Evolutionary conservation across 2,888 invertebrate genomes (phyloP), one percentile per base, ranked within the genome.

Genomic region (Diarsia dahlii): DNA sequence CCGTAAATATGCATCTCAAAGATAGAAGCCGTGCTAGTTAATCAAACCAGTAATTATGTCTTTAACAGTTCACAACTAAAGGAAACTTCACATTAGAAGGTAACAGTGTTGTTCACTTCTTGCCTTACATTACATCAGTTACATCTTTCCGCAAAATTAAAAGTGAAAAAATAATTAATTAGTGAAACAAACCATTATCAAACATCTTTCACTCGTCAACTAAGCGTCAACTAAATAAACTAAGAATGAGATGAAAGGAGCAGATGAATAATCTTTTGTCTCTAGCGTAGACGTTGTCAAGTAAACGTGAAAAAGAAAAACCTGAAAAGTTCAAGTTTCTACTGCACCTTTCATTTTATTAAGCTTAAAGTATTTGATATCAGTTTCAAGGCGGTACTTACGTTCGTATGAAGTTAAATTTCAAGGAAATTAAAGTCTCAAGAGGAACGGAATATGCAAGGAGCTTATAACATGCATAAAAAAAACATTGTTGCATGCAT

Each of bases 341-440:
- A 1, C 18, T 28, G 28, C 28, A 18, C 9, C 6, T 63, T 45
- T n/a, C 2, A 39, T 20, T 23, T 62, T 12, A 20, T 18, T 39
- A 39, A 20, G 2, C 6, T 62, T 39, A 20, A 39, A 45, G 39
- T n/a, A 34, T 45, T n/a, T 63, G n/a, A n/a, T 45, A n/a, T n/a
- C 39, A 45, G 63, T n/a, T n/a, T 52, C 8, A 54, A 52, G 45
- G n/a, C 12, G 2, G 20, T 45, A 45, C 13, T 34, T n/a, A 39
- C 13, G 39, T 28, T 39, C n/a, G 23, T 39, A 58, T 13, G 39
- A 54, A 69, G 34, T 45, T 34, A 63, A 54, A 8, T 56, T 28
- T 34, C 58, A 56, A 10, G 39, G 28, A 52, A 58, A 66, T 56
- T 63, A 62, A 60, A 45, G n/a, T 62, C 39, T 78, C 1, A 56